Percentiles rank a stretch among this genome's conserved stretches.
Conservation (phyloP, 30 jellyfish, hydroid and myxozoan species). For the Aurelia aurita region DNA sequence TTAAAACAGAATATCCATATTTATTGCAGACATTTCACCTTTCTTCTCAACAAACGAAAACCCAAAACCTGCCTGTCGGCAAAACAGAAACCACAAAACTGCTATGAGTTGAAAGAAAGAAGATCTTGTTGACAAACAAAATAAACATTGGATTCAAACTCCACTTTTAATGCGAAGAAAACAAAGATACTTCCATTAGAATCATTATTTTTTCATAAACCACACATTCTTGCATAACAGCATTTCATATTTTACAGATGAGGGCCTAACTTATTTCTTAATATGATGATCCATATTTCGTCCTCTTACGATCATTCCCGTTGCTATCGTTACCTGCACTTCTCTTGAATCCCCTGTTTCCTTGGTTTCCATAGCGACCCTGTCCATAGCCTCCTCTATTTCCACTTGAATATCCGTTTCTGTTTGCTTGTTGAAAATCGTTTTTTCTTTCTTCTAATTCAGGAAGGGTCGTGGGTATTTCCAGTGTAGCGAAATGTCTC, state of each 20-base stretch:
- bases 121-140: too few relatives aligned
- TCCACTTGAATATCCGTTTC: constrained; percentile 19
- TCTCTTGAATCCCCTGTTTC: constrained; percentile 28
- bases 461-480: constrained; percentile 85
- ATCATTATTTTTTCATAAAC: neutral
- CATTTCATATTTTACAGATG: too few relatives aligned
- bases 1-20: too few relatives aligned
- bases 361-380: constrained; percentile 25
- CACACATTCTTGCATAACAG: neutral
- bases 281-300: constrained; percentile 22
- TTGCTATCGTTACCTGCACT: constrained; percentile 1
- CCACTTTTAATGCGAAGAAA: too few relatives aligned
- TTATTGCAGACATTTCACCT: too few relatives aligned
- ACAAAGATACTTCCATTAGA: too few relatives aligned
- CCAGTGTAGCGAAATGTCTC: constrained; percentile 84
- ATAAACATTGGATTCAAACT: too few relatives aligned
- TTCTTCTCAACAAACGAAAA: too few relatives aligned
- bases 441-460: constrained; percentile 76
- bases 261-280: neutral
- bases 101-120: too few relatives aligned
- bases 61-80: too few relatives aligned
- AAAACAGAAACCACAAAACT: too few relatives aligned
- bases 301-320: constrained; percentile 40
- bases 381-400: constrained; percentile 23
- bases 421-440: neutral